These are phyloP conservation scores for Megaceryle maxima DNA, from an alignment of 2,113 vertebrate genomes.

Conservation along the genomic window DNA sequence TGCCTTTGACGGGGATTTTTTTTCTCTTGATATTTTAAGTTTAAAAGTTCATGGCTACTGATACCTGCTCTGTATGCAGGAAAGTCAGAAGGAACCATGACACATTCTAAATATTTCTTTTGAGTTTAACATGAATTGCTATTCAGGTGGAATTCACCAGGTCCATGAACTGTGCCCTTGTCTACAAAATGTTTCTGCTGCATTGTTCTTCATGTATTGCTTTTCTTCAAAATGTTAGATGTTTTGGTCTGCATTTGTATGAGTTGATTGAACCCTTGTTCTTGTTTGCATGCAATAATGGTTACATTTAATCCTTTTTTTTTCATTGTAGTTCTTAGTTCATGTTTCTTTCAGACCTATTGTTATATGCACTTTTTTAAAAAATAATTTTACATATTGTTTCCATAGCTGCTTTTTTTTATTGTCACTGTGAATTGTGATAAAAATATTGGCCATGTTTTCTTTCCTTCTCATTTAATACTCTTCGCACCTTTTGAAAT, in stretches of 20 bases:
- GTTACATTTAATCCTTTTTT: background rate
- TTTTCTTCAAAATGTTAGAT: background rate
- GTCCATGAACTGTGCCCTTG: background rate
- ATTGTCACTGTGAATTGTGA: background rate
- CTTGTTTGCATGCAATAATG: background rate
- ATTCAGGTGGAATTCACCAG: constrained; percentile 19
- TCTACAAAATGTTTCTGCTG: background rate
- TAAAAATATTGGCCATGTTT: background rate
- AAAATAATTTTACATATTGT: background rate
- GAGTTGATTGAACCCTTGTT: constrained; percentile 21
- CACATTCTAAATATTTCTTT: constrained; percentile 5
- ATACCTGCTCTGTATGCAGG: background rate
- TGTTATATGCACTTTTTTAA: background rate
- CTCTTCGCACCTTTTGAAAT: background rate
- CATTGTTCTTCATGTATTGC: background rate
- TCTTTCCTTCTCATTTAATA: background rate
- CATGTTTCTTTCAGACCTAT: background rate
- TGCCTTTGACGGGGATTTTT: background rate
- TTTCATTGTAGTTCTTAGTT: background rate
- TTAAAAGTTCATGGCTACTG: background rate
- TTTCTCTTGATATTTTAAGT: background rate
- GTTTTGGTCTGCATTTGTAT: constrained; percentile 33
- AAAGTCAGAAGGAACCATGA: background rate
- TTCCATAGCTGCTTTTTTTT: background rate
- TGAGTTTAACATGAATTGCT: background rate